phyloP scores from a whole-genome alignment of 2,113 vertebrate genomes.

The Corvus cornix region DNA sequence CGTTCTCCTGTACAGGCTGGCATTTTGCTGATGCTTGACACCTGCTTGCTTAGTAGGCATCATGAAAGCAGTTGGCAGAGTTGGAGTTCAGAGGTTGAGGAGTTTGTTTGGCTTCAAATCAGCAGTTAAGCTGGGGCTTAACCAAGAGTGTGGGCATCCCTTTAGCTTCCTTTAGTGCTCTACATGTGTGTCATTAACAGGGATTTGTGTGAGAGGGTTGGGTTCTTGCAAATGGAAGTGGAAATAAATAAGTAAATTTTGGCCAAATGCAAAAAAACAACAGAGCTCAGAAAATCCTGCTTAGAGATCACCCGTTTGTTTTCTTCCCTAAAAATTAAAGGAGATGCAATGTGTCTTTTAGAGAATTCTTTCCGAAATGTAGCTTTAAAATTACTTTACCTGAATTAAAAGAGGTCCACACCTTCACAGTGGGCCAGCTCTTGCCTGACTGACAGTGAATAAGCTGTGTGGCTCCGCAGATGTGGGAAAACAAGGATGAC shows the following conservation, averaged over 20 bases:
- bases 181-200: not conserved
- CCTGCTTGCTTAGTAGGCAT: not conserved
- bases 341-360: not conserved
- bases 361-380: not conserved
- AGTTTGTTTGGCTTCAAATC: not conserved
- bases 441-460: not conserved
- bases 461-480: not conserved
- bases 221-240: not conserved
- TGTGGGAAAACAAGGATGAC: not conserved
- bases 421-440: not conserved
- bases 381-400: not conserved
- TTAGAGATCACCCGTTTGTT: not conserved
- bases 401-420: not conserved
- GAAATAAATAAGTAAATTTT: not conserved
- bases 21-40: not conserved
- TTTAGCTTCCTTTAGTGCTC: not conserved
- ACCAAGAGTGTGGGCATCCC: not conserved
- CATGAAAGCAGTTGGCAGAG: not conserved
- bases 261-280: not conserved
- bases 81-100: not conserved
- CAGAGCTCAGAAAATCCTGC: not conserved
- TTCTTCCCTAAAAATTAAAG: not conserved
- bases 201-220: not conserved
- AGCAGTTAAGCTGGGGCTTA: not conserved
- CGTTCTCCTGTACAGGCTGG: not conserved